Evolutionary conservation across 2,888 invertebrate species (phyloP).

Genomic region (Pogonocherus hispidulus): DNA sequence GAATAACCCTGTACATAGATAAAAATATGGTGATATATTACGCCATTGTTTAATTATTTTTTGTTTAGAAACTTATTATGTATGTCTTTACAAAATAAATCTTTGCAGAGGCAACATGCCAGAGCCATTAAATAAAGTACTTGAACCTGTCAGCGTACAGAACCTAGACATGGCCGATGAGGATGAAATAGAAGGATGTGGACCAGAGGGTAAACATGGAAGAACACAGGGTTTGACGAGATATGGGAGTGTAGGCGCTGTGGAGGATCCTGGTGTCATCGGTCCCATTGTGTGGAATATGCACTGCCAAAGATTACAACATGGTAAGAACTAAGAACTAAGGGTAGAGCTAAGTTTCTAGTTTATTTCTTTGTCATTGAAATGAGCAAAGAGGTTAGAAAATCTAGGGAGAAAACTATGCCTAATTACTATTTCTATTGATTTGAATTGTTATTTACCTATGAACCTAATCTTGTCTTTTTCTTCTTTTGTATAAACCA

Average conservation of each 20-base stretch:
- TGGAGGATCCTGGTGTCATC: slow-evolving; percentile 83
- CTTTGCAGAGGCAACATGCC: slow-evolving; percentile 76
- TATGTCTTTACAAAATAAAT: not conserved
- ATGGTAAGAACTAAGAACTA: slow-evolving; percentile 66
- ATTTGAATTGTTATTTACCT: no score
- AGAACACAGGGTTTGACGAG: slow-evolving; percentile 68
- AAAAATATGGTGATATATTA: no score
- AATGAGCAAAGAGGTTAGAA: no score
- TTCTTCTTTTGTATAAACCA: no score
- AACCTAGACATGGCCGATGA: slow-evolving; percentile 74
- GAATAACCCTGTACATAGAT: no score
- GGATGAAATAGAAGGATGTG: slow-evolving; percentile 42
- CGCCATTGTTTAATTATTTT: no score
- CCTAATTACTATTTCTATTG: no score
- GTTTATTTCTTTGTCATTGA: no score
- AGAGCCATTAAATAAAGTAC: slow-evolving; percentile 82
- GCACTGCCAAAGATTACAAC: slow-evolving; percentile 78
- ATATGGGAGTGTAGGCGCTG: slow-evolving; percentile 80
- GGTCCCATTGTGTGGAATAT: slow-evolving; percentile 89
- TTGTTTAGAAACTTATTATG: not conserved
- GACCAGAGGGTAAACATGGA: slow-evolving; percentile 41
- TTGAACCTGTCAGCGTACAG: slow-evolving; percentile 84
- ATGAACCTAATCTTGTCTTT: no score
- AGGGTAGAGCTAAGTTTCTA: no score
- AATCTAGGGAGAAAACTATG: no score